Evolutionary conservation across 2,113 vertebrate species (phyloP), one percentile per base, ranked within the genome.

Genomic region (Osmerus mordax): DNA sequence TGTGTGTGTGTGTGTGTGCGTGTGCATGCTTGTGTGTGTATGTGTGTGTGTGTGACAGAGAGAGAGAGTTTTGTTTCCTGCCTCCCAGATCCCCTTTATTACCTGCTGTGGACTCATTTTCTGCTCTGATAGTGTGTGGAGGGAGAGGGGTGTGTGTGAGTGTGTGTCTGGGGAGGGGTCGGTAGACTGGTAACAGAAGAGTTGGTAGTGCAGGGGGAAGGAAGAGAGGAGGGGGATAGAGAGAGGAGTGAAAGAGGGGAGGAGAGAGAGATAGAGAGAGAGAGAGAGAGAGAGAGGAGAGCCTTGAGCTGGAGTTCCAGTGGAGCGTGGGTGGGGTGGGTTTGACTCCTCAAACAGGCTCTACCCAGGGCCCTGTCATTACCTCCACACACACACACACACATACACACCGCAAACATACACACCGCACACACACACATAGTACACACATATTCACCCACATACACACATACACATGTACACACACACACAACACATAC

Each of bases 81-180:
- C 70, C 75, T 69, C 21, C 47, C 23, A 21, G 66, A 56, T 72
- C 54, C 72, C 55, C 62, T 81, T 58, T 14, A 55, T 74, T 77
- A 78, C 81, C 79, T 76, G 65, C 77, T 80, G 75, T 66, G 68
- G 66, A 71, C 64, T 76, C 70, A 83, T 84, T 80, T 77, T 80
- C 73, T 81, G 76, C 78, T 82, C 80, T 76, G 74, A 62, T 76
- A 79, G 75, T 70, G 71, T 65, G 58, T 67, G 29, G 74, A 36
- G 16, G 23, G 36, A 32, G 23, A 16, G 61, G 9, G 29, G 65
- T 25, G n/a, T 6, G 59, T 19, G 56, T n/a, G 56, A 19, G 15
- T 59, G 56, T 28, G 2, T 59, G 56, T 59, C 18, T 18, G 56
- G 2, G 56, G 18, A 13, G 59, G 21, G 21, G 19, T 21, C 5